Conservation (phyloP, 2,888 invertebrate genomes). For the Agrochola macilenta region DNA sequence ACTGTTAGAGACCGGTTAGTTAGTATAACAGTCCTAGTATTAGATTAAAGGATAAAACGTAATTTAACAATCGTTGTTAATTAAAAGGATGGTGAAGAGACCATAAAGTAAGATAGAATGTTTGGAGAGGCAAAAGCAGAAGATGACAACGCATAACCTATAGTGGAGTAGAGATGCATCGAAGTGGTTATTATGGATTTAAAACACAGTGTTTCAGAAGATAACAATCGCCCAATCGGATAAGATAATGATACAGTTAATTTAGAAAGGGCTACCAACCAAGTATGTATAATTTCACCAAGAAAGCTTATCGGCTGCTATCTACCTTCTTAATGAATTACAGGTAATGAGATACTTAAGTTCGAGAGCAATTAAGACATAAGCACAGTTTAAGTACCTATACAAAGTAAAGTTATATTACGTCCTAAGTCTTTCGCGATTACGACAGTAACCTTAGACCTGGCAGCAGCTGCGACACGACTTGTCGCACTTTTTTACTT, state of each 20-base stretch:
- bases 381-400: not conserved
- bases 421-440: slow-evolving; percentile 28
- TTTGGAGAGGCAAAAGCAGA: not conserved
- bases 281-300: not conserved
- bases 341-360: slow-evolving; percentile 9
- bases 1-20: not conserved
- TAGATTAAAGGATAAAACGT: not conserved
- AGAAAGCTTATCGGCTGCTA: slow-evolving; percentile 8
- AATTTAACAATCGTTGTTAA: not conserved
- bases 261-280: not conserved
- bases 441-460: slow-evolving; percentile 86
- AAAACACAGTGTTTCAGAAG: not conserved
- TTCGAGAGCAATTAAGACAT: slow-evolving; percentile 2
- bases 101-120: not conserved
- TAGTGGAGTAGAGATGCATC: not conserved
- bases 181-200: not conserved
- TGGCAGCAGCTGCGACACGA: slow-evolving; percentile 82
- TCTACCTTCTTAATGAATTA: not conserved
- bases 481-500: slow-evolving; percentile 79
- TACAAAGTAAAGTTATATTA: slow-evolving; percentile 12
- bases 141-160: not conserved
- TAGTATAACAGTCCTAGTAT: not conserved
- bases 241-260: not conserved
- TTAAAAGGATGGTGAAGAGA: not conserved
- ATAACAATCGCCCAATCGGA: not conserved